These are phyloP conservation scores for Phylloscopus trochilus DNA, from an alignment of 2,113 vertebrate genomes.

Conservation along the genomic window DNA sequence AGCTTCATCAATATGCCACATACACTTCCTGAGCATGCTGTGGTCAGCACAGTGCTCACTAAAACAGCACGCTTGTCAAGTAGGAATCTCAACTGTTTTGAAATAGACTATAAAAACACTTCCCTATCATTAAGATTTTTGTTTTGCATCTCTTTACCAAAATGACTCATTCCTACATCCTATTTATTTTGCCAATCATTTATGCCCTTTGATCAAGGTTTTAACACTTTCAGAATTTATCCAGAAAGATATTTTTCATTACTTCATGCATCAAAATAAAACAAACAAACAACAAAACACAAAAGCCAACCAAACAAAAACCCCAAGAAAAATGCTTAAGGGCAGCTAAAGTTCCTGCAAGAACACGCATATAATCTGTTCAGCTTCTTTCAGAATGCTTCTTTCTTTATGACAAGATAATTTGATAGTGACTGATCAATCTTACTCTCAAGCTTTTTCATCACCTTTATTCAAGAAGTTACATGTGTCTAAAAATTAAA, in stretches of 20 bases:
- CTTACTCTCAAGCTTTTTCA: neutral
- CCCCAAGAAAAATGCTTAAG: neutral
- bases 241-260: neutral
- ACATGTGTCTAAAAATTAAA: neutral
- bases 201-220: neutral
- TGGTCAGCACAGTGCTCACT: neutral
- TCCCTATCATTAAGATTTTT: neutral
- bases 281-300: neutral
- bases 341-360: neutral
- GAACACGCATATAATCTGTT: neutral
- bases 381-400: neutral
- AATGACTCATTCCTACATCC: neutral
- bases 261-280: neutral
- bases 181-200: neutral
- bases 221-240: neutral
- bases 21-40: accelerated
- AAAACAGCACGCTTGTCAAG: neutral
- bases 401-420: neutral
- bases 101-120: neutral
- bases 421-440: neutral
- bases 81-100: neutral
- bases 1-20: neutral
- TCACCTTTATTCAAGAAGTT: neutral
- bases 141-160: neutral
- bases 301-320: neutral